phyloP scores from a whole-genome alignment of 2,888 invertebrate species.

The Abscondita cerata region DNA sequence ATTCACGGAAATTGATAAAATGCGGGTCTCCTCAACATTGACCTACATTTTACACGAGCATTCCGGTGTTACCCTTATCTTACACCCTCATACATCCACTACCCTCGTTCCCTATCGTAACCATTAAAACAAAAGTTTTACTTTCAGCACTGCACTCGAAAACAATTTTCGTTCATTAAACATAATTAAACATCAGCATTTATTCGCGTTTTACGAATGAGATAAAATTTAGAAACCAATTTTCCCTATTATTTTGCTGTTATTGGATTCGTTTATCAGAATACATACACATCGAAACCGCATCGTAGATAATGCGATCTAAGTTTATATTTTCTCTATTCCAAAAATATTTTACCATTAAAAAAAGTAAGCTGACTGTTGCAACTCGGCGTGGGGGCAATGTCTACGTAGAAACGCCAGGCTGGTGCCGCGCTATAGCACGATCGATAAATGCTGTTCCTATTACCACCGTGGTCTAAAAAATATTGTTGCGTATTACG shows the following conservation, averaged over 20 bases:
- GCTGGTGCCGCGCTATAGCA: constrained; percentile 35
- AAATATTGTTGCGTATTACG: constrained; percentile 14
- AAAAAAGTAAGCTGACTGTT: constrained; percentile 24
- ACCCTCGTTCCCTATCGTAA: constrained; percentile 19
- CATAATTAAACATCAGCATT: no score
- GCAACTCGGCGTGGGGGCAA: constrained; percentile 35
- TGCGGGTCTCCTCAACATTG: constrained; percentile 49
- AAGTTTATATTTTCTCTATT: no score
- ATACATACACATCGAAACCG: no score
- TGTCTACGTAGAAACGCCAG: constrained; percentile 40
- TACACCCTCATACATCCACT: constrained; percentile 28
- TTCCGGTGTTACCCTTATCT: constrained; percentile 38
- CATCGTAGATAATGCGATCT: no score
- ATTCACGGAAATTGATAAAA: constrained; percentile 45
- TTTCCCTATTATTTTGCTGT: no score
- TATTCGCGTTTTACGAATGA: no score
- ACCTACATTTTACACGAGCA: constrained; percentile 49
- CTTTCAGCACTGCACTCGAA: no score
- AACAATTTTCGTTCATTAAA: no score
- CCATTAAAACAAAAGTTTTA: constrained; percentile 4
- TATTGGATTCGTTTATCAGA: no score
- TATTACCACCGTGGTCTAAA: constrained; percentile 27
- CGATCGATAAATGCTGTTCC: constrained; percentile 31
- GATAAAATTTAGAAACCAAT: no score
- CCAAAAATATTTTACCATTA: background rate